These are phyloP conservation scores for Piprites chloris DNA, from an alignment of 2,113 vertebrate species.

Conservation along the genomic window DNA sequence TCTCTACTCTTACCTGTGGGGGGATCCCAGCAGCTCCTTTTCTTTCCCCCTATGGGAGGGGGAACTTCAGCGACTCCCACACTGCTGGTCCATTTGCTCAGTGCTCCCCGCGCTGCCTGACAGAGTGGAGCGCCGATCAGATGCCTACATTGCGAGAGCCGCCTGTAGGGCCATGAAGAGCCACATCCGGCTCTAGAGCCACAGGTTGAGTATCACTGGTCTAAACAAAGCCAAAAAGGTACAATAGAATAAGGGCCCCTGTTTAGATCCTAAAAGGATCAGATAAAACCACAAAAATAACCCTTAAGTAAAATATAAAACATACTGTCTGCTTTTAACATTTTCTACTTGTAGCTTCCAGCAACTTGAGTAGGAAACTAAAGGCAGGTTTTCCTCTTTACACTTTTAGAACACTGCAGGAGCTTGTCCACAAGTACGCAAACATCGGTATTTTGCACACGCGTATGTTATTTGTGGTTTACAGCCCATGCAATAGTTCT, in stretches of 20 bases:
- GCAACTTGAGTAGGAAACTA: constrained; percentile 57
- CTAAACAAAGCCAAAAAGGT: constrained; percentile 78
- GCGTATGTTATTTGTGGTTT: background rate
- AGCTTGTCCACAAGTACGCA: constrained; percentile 22
- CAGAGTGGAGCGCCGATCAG: constrained; percentile 75
- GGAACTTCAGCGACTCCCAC: constrained; percentile 75
- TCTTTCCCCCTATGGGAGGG: constrained; percentile 75
- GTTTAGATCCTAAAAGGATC: constrained; percentile 72
- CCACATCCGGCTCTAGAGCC: constrained; percentile 75
- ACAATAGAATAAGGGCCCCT: constrained; percentile 75
- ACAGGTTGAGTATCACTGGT: constrained; percentile 78
- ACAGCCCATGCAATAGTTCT: constrained; percentile 56
- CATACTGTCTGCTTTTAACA: constrained; percentile 69
- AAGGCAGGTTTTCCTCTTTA: constrained; percentile 70
- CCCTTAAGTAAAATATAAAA: constrained; percentile 72
- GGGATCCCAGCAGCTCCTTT: constrained; percentile 75
- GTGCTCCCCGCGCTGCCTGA: constrained; percentile 74
- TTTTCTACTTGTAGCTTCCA: constrained; percentile 62
- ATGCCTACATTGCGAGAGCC: constrained; percentile 75
- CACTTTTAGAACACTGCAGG: constrained; percentile 65
- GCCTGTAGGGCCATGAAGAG: constrained; percentile 76
- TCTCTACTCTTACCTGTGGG: constrained; percentile 76
- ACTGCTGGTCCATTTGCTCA: constrained; percentile 75
- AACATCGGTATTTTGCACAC: background rate
- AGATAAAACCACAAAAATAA: constrained; percentile 74